Conservation (phyloP, 2,888 invertebrate species). For the Eueremaeus valkanovi region DNA sequence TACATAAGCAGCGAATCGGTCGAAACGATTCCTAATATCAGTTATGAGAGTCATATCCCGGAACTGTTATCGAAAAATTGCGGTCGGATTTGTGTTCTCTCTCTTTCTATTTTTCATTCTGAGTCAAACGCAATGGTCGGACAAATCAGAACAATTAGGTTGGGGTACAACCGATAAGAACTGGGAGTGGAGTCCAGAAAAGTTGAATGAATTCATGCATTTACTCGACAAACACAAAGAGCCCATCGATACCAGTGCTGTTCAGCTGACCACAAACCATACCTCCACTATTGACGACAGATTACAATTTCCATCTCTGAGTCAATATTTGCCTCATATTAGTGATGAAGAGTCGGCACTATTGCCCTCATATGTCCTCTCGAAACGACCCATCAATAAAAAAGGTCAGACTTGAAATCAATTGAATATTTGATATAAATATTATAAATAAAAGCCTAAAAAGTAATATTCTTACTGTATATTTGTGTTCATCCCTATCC, state of each 20-base stretch:
- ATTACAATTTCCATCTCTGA: conserved; percentile 1
- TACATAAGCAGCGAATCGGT: not conserved
- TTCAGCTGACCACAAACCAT: not conserved
- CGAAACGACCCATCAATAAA: not conserved
- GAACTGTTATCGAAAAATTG: conserved; percentile 20
- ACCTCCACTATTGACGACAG: not conserved
- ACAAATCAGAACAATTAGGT: not conserved
- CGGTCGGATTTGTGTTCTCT: not conserved
- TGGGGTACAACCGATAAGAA: not conserved
- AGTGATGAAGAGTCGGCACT: conserved; percentile 13
- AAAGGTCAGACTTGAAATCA: not conserved
- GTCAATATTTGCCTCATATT: conserved; percentile 24
- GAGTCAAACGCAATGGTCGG: not conserved
- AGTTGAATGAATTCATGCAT: conserved; percentile 18
- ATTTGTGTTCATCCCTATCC: not conserved
- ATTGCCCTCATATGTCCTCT: conserved; percentile 4
- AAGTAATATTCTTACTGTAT: not conserved
- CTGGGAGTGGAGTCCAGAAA: conserved; percentile 28
- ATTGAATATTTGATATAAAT: not conserved
- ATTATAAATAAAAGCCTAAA: too few relatives aligned
- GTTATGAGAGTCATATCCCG: conserved; percentile 11
- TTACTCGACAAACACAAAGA: conserved; percentile 22
- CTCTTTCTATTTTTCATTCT: not conserved
- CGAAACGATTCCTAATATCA: not conserved
- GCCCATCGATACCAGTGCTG: not conserved